A percentile compares a stretch with the other conserved stretches of the same genome.
phyloP scores from a whole-genome alignment of 1,140 invertebrate species.

The Trichomalopsis sarcophagae region DNA sequence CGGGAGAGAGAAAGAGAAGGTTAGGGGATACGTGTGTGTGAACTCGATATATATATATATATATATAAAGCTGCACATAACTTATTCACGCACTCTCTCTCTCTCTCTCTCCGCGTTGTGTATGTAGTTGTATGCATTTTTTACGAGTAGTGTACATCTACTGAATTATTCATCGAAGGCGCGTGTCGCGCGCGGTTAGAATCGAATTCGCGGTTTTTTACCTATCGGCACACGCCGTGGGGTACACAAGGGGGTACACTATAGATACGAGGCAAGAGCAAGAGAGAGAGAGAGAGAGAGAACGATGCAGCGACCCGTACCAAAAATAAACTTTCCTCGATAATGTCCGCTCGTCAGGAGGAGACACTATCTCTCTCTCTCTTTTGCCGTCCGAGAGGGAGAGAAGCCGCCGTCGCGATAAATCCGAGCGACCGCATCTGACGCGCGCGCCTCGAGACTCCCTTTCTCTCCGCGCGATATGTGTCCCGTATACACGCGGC shows the following conservation, averaged over 20 bases:
- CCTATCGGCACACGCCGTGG: neutral
- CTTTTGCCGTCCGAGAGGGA: neutral
- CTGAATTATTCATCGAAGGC: neutral
- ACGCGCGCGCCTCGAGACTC: neutral
- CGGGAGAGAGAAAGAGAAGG: neutral
- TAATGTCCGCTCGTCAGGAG: neutral
- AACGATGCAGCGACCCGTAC: neutral
- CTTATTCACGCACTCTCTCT: neutral
- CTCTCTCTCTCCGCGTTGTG: too few species aligned
- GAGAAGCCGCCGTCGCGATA: neutral
- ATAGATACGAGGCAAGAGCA: neutral
- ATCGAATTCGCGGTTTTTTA: neutral
- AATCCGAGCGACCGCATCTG: neutral
- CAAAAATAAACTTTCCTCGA: constrained; percentile 4
- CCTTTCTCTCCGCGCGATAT: neutral
- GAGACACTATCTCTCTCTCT: neutral
- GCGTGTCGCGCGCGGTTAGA: neutral
- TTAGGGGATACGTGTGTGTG: neutral
- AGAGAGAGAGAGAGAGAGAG: neutral
- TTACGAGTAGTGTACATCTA: neutral
- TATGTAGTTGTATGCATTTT: neutral
- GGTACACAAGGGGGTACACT: neutral
- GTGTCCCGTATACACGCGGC: neutral
- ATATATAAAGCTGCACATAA: neutral
- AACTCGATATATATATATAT: neutral